These are phyloP conservation scores for Brachymystax lenok DNA, from an alignment of 2,797 vertebrate genomes.

Conservation along the genomic window DNA sequence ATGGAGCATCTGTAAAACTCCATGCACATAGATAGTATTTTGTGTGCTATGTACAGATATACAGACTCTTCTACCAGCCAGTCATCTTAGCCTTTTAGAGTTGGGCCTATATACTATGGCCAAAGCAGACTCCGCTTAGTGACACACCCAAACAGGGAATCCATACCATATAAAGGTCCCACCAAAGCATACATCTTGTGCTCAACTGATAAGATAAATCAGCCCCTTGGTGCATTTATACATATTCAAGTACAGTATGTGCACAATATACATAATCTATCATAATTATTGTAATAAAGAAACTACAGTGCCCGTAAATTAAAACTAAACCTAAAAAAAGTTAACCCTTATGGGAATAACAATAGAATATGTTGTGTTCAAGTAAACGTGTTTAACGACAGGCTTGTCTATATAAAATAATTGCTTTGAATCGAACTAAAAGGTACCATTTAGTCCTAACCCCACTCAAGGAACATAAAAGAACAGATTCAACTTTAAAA, in stretches of 20 bases:
- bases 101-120: constrained; percentile 8
- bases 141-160: constrained; percentile 7
- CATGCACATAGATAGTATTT: constrained; percentile 85
- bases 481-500: not conserved
- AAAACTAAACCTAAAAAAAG: constrained; percentile 30
- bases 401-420: constrained; percentile 40
- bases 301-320: constrained; percentile 24
- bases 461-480: constrained; percentile 41
- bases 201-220: constrained; percentile 59
- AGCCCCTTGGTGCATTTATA: constrained; percentile 63
- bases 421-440: constrained; percentile 29
- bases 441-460: constrained; percentile 36
- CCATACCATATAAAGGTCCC: constrained; percentile 21
- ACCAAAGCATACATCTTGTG: constrained; percentile 55
- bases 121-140: constrained; percentile 8
- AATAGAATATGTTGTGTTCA: constrained; percentile 44
- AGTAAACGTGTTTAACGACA: constrained; percentile 62
- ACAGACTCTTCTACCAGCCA: constrained; percentile 62
- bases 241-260: constrained; percentile 76
- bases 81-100: constrained; percentile 39
- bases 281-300: constrained; percentile 38
- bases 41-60: constrained; percentile 91
- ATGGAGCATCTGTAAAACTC: constrained; percentile 46
- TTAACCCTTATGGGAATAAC: constrained; percentile 34
- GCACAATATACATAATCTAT: constrained; percentile 67